Percentiles rank a stretch among this genome's conserved stretches.
These are phyloP conservation scores for Phrynosoma platyrhinos DNA, from an alignment of 2,113 vertebrate species.

Conservation along the genomic window DNA sequence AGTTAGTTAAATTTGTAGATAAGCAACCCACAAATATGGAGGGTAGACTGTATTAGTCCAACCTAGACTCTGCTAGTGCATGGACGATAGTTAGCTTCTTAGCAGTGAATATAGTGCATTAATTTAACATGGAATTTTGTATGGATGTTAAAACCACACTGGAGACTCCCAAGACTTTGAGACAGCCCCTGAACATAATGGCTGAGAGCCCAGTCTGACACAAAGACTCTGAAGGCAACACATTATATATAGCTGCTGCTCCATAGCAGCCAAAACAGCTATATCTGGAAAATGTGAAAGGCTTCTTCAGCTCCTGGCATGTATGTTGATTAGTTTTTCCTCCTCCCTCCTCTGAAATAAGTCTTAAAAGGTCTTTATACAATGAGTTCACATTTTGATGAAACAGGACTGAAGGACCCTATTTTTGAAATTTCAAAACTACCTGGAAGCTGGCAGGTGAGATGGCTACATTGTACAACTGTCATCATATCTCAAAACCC, in stretches of 20 bases:
- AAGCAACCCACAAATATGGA: too few species aligned
- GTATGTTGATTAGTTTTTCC: background rate
- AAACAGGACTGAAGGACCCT: background rate
- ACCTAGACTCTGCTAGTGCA: too few species aligned
- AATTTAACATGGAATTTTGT: background rate
- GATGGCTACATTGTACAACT: background rate
- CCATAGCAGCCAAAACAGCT: background rate
- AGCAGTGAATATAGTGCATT: too few species aligned
- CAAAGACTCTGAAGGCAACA: background rate
- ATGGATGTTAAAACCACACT: background rate
- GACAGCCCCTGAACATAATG: background rate
- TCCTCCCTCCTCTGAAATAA: background rate
- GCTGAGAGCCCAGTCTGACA: background rate
- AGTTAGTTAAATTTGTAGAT: too few species aligned
- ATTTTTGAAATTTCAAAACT: background rate
- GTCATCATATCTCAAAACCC: background rate
- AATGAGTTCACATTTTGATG: background rate
- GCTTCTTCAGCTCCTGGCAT: background rate
- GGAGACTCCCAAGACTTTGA: background rate
- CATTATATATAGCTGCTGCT: background rate
- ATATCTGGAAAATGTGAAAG: background rate
- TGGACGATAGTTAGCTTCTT: too few species aligned
- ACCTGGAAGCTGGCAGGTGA: conserved; percentile 8
- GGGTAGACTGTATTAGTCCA: too few species aligned
- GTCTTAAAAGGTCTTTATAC: background rate